A percentile compares a stretch with the other conserved stretches of the same genome.
Conservation (phyloP, 2,113 vertebrate genomes). For the Sigmodon hispidus region DNA sequence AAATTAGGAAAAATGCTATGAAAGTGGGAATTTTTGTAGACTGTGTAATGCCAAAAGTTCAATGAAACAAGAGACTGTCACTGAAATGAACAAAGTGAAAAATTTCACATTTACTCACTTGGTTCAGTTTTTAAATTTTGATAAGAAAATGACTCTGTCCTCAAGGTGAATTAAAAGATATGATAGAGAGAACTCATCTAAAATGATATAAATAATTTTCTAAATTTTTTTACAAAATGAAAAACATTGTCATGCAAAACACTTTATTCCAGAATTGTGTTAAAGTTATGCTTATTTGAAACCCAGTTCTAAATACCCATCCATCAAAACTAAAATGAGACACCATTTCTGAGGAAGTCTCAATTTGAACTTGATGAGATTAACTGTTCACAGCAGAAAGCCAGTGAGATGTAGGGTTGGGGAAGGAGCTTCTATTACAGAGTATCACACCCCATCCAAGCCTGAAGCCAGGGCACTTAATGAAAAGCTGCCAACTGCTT, state of each 20-base stretch:
- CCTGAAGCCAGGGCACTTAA: constrained; percentile 38
- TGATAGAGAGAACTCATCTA: not conserved
- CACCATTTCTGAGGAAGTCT: constrained; percentile 39
- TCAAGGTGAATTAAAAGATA: constrained; percentile 6
- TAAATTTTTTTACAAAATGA: constrained; percentile 50
- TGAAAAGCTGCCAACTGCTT: constrained; percentile 51
- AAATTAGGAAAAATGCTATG: not conserved
- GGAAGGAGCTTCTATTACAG: not conserved
- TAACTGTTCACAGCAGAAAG: constrained; percentile 49
- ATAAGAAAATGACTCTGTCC: constrained; percentile 42
- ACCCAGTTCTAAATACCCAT: not conserved
- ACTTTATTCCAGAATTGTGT: not conserved
- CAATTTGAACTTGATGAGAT: constrained; percentile 24
- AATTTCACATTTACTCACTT: not conserved
- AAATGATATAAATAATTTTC: constrained; percentile 6
- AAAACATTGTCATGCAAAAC: not conserved
- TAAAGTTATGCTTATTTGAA: not conserved
- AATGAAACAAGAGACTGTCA: not conserved
- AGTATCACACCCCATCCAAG: constrained; percentile 35
- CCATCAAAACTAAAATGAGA: constrained; percentile 47
- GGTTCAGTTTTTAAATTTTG: not conserved
- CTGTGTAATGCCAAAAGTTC: not conserved
- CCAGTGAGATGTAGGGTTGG: not conserved
- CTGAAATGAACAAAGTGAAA: not conserved
- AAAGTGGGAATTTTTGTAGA: not conserved